These are phyloP conservation scores for Columba janthina DNA, from an alignment of 2,113 vertebrate species.

Conservation along the genomic window DNA sequence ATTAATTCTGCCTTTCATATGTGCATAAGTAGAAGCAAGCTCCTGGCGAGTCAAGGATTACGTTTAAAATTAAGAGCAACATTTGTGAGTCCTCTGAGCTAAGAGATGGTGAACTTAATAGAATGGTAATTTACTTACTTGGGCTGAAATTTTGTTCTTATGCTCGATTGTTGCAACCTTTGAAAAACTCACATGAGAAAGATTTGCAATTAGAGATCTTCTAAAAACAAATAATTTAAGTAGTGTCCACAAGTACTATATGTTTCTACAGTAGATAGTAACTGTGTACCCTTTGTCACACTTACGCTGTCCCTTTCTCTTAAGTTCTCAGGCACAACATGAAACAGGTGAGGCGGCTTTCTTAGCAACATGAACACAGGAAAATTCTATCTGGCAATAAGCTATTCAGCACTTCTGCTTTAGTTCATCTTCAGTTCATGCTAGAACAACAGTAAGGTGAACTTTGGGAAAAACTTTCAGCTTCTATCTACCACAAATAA, in stretches of 20 bases:
- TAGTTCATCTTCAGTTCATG: not conserved
- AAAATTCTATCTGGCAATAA: not conserved
- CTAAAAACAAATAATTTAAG: not conserved
- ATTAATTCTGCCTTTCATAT: constrained; percentile 19
- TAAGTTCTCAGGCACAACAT: not conserved
- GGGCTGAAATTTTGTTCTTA: not conserved
- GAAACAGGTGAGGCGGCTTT: not conserved
- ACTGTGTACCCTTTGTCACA: not conserved
- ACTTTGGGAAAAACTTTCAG: not conserved
- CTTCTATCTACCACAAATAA: not conserved
- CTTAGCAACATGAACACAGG: not conserved
- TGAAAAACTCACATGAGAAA: not conserved
- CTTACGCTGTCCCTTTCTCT: not conserved
- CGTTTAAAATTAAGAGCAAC: not conserved
- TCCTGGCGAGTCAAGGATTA: not conserved
- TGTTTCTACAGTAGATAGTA: not conserved
- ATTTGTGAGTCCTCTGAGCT: not conserved
- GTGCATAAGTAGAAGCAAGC: not conserved
- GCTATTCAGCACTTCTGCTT: not conserved
- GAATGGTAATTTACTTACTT: not conserved
- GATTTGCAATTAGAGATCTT: not conserved
- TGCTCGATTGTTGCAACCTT: not conserved
- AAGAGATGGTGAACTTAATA: not conserved
- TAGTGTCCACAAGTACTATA: not conserved
- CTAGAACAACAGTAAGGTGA: not conserved